Percentiles rank a stretch among this genome's conserved stretches.
phyloP scores from a whole-genome alignment of 2,888 invertebrate species.

The Anarsia innoxiella region DNA sequence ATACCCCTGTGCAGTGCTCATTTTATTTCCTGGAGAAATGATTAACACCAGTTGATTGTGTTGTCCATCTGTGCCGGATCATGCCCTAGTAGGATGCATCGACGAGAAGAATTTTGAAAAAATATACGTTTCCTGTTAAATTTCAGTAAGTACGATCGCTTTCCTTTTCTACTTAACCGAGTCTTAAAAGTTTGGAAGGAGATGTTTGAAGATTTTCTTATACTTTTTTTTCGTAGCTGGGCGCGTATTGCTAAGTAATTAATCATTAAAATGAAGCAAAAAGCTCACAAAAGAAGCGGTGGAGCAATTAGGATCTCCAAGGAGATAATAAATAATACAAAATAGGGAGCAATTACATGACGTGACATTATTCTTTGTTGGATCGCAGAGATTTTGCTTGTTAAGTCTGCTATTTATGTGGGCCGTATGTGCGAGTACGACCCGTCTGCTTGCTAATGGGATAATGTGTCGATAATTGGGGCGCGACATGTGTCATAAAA shows the following conservation, averaged over 20 bases:
- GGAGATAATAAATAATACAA: not conserved
- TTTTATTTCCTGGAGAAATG: constrained; percentile 31
- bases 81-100: constrained; percentile 6
- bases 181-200: not conserved
- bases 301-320: not conserved
- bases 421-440: not conserved
- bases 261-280: not conserved
- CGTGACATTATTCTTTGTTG: not conserved
- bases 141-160: constrained; percentile 29
- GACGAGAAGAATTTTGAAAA: constrained; percentile 25
- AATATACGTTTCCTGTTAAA: constrained; percentile 24
- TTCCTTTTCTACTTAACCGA: not conserved
- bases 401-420: not conserved
- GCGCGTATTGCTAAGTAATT: not conserved
- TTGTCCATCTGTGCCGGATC: constrained; percentile 21
- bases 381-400: not conserved
- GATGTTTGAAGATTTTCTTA: not conserved
- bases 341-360: not conserved
- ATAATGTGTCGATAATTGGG: constrained; percentile 9
- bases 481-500: constrained; percentile 5
- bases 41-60: constrained; percentile 32
- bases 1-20: constrained; percentile 48
- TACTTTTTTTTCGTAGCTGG: not conserved
- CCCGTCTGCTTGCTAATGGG: not conserved
- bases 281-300: not conserved